These are phyloP conservation scores for Meliscaeva auricollis DNA, from an alignment of 2,888 invertebrate species.

Conservation along the genomic window DNA sequence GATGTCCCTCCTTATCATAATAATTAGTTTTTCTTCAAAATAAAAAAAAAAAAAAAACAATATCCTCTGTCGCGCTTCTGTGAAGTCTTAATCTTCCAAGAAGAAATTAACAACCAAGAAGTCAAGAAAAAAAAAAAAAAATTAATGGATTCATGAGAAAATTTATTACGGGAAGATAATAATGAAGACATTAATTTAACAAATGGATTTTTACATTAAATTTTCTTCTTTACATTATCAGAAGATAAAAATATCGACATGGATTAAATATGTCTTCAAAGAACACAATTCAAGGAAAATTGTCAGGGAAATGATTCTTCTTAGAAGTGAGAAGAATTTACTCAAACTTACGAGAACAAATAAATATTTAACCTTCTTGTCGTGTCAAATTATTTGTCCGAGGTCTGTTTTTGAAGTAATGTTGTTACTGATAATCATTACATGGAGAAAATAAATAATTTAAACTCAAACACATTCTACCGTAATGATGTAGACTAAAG, in stretches of 20 bases:
- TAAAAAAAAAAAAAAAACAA: not conserved
- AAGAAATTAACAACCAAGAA: conserved; percentile 6
- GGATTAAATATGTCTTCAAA: not conserved
- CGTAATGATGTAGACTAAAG: too few relatives aligned
- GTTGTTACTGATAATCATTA: too few relatives aligned
- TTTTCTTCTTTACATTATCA: not conserved
- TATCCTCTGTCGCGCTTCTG: not conserved
- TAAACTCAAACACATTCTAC: too few relatives aligned
- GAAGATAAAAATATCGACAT: not conserved
- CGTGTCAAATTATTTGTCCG: too few relatives aligned
- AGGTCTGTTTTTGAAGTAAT: too few relatives aligned
- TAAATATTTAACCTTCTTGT: too few relatives aligned
- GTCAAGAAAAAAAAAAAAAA: not conserved
- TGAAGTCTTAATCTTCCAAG: not conserved
- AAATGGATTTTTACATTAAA: not conserved
- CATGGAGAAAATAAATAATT: too few relatives aligned
- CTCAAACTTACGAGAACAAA: too few relatives aligned
- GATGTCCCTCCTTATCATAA: conserved; percentile 37
- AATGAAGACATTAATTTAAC: conserved; percentile 1
- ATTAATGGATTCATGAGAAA: not conserved
- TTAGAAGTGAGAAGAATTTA: too few relatives aligned
- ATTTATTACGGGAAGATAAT: not conserved
- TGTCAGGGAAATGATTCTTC: too few relatives aligned
- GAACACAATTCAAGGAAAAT: too few relatives aligned
- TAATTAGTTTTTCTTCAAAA: conserved; percentile 41